These are phyloP conservation scores for Calliscelio sp. DNA, from an alignment of 2,888 invertebrate genomes.

Conservation along the genomic window DNA sequence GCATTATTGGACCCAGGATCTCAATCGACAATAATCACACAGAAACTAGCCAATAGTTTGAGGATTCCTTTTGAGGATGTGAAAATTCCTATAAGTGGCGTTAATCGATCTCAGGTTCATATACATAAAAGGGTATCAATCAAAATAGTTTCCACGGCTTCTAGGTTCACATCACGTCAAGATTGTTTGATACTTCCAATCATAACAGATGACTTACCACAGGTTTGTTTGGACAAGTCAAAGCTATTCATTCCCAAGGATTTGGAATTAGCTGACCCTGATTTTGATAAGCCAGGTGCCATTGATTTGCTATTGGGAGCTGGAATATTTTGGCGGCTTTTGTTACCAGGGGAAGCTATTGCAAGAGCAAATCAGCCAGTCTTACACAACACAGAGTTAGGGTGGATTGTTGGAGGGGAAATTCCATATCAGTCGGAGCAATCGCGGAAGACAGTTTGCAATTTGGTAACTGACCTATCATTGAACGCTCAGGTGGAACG, in stretches of 20 bases:
- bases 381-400: slow-evolving; percentile 10
- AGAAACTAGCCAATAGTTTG: not conserved
- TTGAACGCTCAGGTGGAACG: not conserved
- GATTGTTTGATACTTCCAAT: slow-evolving; percentile 25
- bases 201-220: slow-evolving; percentile 35
- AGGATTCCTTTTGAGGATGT: not conserved
- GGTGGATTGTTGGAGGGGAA: slow-evolving; percentile 29
- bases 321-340: slow-evolving; percentile 19
- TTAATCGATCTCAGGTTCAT: not conserved
- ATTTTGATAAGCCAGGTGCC: slow-evolving; percentile 3
- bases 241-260: slow-evolving; percentile 6
- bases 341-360: slow-evolving; percentile 3
- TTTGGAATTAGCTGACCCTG: slow-evolving; percentile 36
- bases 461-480: not conserved
- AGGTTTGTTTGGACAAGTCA: not conserved
- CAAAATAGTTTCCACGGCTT: not conserved
- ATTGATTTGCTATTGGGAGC: slow-evolving; percentile 24
- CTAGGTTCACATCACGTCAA: not conserved
- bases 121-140: not conserved
- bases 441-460: not conserved
- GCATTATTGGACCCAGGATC: slow-evolving; percentile 26
- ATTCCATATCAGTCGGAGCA: not conserved
- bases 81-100: not conserved
- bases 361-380: slow-evolving; percentile 7
- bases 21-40: not conserved